Evolutionary conservation across 2,113 vertebrate species (phyloP).

Genomic region (Ascaphus truei): DNA sequence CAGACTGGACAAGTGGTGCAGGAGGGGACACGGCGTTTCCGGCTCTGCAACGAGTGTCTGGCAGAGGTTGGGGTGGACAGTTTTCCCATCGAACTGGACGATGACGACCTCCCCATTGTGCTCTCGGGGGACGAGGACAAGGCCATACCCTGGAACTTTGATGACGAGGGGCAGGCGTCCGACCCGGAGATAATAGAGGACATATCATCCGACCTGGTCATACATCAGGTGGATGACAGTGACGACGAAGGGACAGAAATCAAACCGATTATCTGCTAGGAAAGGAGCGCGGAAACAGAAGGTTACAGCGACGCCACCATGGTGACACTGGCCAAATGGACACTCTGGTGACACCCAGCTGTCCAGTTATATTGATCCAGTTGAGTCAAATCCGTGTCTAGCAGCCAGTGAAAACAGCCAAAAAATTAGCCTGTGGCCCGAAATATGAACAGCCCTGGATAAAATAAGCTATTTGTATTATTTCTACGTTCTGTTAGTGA

Average conservation of each 20-base stretch:
- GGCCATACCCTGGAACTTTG: slow-evolving; percentile 66
- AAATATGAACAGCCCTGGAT: too few relatives aligned
- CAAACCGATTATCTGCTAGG: slow-evolving; percentile 64
- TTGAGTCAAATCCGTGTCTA: too few relatives aligned
- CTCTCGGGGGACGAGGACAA: slow-evolving; percentile 66
- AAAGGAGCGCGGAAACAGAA: too few relatives aligned
- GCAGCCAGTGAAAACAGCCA: too few relatives aligned
- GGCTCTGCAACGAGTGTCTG: slow-evolving; percentile 84
- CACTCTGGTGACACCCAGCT: too few relatives aligned
- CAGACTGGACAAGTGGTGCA: slow-evolving; percentile 88
- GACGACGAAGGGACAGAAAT: slow-evolving; percentile 82
- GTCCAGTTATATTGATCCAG: too few relatives aligned
- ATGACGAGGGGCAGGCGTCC: slow-evolving; percentile 69
- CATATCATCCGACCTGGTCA: slow-evolving; percentile 84
- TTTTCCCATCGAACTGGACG: slow-evolving; percentile 73
- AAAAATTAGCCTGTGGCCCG: too few relatives aligned
- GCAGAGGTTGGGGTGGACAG: slow-evolving; percentile 82
- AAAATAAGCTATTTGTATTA: too few relatives aligned
- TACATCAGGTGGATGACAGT: slow-evolving; percentile 92
- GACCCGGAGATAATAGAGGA: slow-evolving; percentile 92
- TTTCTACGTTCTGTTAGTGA: too few relatives aligned
- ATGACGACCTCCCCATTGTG: slow-evolving; percentile 59
- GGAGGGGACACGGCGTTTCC: slow-evolving; percentile 84
- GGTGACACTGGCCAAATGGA: too few relatives aligned
- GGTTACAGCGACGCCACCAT: too few relatives aligned